phyloP scores from a whole-genome alignment of 2,888 invertebrate genomes.

The Sarcophaga subvicina region DNA sequence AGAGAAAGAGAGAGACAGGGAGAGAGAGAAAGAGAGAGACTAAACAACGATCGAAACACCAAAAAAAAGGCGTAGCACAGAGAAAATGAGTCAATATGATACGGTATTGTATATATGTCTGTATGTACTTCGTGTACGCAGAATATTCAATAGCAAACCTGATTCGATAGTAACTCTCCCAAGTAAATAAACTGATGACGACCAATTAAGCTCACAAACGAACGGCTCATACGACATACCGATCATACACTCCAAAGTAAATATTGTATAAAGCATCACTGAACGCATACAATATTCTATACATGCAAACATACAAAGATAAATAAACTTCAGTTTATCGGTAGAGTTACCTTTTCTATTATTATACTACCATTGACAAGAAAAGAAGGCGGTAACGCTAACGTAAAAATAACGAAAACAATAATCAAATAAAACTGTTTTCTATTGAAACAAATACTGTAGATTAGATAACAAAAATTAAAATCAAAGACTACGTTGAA shows the following conservation, averaged over 20 bases:
- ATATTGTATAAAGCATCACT: not conserved
- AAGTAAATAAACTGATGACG: slow-evolving; percentile 54
- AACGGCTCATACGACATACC: slow-evolving; percentile 28
- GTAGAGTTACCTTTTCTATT: not conserved
- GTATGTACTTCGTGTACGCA: slow-evolving; percentile 49
- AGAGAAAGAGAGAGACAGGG: not conserved
- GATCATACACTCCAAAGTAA: slow-evolving; percentile 33
- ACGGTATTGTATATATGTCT: not conserved
- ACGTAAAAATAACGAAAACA: slow-evolving; percentile 62
- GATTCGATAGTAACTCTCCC: slow-evolving; percentile 60
- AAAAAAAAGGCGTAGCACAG: slow-evolving; percentile 64
- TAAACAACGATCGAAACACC: slow-evolving; percentile 33
- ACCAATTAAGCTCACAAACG: slow-evolving; percentile 60
- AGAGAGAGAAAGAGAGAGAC: slow-evolving; percentile 33
- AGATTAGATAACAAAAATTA: not conserved
- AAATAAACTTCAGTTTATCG: not conserved
- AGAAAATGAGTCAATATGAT: slow-evolving; percentile 42
- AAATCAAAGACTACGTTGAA: not conserved
- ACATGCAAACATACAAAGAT: not conserved
- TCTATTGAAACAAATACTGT: not conserved
- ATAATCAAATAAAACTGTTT: slow-evolving; percentile 25
- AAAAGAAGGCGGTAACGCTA: slow-evolving; percentile 78
- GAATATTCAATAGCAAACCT: slow-evolving; percentile 65
- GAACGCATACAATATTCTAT: not conserved
- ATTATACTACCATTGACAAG: slow-evolving; percentile 61